Percentiles rank a stretch among this genome's conserved stretches.
Evolutionary conservation across 2,797 vertebrate species (phyloP).

Genomic region (Chelidonichthys spinosus): DNA sequence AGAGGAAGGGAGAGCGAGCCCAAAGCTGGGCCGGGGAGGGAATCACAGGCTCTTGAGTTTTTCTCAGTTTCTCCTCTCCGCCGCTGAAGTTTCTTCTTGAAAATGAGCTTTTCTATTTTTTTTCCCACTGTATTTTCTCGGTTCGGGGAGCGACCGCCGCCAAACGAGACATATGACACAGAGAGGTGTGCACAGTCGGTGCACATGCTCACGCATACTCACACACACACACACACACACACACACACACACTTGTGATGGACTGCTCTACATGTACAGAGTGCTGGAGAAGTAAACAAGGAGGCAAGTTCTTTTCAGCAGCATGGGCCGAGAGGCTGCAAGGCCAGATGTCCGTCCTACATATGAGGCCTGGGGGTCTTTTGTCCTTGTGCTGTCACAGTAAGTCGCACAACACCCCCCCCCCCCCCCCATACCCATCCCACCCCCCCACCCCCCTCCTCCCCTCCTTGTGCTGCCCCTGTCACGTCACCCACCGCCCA

Average conservation of each 20-base stretch:
- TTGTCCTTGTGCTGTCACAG: slow-evolving; percentile 70
- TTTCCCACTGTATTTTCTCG: slow-evolving; percentile 23
- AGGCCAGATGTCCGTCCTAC: slow-evolving; percentile 74
- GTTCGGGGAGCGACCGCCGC: slow-evolving; percentile 46
- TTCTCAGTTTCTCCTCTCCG: slow-evolving; percentile 26
- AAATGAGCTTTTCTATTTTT: slow-evolving; percentile 47
- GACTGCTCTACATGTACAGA: slow-evolving; percentile 79
- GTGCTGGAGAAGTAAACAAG: slow-evolving; percentile 77
- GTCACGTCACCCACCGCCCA: slow-evolving; percentile 55
- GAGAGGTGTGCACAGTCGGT: slow-evolving; percentile 64
- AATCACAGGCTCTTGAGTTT: slow-evolving; percentile 37
- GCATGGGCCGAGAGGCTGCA: slow-evolving; percentile 70
- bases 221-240: slow-evolving; percentile 43
- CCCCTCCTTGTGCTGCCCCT: slow-evolving; percentile 56
- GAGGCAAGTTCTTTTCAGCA: slow-evolving; percentile 76
- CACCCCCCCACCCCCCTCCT: slow-evolving; percentile 27
- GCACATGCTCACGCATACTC: slow-evolving; percentile 33
- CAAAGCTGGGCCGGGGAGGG: slow-evolving; percentile 35
- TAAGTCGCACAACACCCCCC: slow-evolving; percentile 63
- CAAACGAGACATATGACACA: slow-evolving; percentile 60
- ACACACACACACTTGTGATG: slow-evolving; percentile 66
- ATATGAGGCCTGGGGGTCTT: slow-evolving; percentile 64
- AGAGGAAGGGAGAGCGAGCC: slow-evolving; percentile 40
- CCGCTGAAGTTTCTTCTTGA: slow-evolving; percentile 43
- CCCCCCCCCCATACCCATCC: not conserved